Percentiles rank a stretch among this genome's conserved stretches.
Conservation (phyloP, 2,888 invertebrate genomes). For the Mycalesis mineus region DNA sequence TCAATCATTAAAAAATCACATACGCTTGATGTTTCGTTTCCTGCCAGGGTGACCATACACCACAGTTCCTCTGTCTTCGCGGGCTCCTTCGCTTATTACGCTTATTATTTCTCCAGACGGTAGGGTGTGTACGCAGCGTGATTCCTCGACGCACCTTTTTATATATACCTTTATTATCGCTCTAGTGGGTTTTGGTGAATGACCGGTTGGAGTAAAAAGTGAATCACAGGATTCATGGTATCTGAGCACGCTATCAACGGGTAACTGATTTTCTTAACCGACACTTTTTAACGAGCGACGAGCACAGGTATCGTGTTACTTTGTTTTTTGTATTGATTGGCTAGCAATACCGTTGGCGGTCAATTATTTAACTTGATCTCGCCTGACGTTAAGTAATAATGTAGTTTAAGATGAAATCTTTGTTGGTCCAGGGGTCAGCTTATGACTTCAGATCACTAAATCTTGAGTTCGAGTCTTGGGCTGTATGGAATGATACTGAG, state of each 20-base stretch:
- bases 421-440: too few species aligned
- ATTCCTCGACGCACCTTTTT: constrained; percentile 72
- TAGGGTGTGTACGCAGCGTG: constrained; percentile 70
- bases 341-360: neutral
- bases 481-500: too few species aligned
- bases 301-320: constrained; percentile 2
- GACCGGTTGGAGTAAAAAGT: constrained; percentile 69
- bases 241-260: constrained; percentile 52
- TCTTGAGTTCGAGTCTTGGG: too few species aligned
- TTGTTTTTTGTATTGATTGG: neutral
- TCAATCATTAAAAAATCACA: constrained; percentile 6
- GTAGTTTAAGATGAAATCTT: too few species aligned
- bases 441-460: too few species aligned
- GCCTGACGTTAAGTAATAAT: too few species aligned
- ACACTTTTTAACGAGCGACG: constrained; percentile 23
- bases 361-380: neutral
- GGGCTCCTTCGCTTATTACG: constrained; percentile 37
- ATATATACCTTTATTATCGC: constrained; percentile 65
- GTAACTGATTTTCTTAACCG: constrained; percentile 50
- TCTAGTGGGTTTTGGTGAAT: constrained; percentile 70
- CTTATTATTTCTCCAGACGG: constrained; percentile 44
- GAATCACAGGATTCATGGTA: constrained; percentile 75
- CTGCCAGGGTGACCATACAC: constrained; percentile 59
- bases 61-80: constrained; percentile 58
- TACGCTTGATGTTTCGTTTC: constrained; percentile 40